phyloP scores from a whole-genome alignment of 2,113 vertebrate species.

The Carassius auratus region DNA sequence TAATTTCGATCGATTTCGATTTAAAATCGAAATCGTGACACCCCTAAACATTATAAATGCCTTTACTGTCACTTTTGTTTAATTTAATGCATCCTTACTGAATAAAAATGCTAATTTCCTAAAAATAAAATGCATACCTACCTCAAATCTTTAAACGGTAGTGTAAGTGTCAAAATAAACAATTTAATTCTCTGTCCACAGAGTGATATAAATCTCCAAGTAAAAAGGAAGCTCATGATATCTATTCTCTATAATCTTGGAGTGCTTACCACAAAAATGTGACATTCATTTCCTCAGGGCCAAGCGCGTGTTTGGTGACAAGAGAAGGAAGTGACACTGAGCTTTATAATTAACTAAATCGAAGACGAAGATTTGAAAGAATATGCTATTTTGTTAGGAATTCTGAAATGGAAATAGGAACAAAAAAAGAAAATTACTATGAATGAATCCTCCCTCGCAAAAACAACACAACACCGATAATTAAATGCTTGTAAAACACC shows the following conservation, averaged over 20 bases:
- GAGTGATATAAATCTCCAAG: neutral
- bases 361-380: neutral
- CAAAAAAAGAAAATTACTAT: neutral
- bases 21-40: too few relatives aligned
- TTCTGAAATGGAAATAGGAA: neutral
- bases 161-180: neutral
- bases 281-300: slow-evolving; percentile 21
- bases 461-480: neutral
- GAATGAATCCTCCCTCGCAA: too few relatives aligned
- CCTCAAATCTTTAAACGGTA: neutral
- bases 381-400: neutral
- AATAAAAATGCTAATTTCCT: neutral
- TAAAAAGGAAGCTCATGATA: neutral
- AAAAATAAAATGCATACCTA: neutral
- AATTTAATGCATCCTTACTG: neutral
- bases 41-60: neutral
- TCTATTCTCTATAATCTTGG: neutral
- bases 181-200: neutral
- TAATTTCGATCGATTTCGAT: too few relatives aligned
- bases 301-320: slow-evolving; percentile 17
- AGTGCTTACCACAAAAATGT: slow-evolving; percentile 21
- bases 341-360: slow-evolving; percentile 11
- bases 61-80: neutral
- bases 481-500: slow-evolving; percentile 46
- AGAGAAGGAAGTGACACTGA: neutral